Conservation (phyloP, 2,888 invertebrate species). For the Oligia strigilis region DNA sequence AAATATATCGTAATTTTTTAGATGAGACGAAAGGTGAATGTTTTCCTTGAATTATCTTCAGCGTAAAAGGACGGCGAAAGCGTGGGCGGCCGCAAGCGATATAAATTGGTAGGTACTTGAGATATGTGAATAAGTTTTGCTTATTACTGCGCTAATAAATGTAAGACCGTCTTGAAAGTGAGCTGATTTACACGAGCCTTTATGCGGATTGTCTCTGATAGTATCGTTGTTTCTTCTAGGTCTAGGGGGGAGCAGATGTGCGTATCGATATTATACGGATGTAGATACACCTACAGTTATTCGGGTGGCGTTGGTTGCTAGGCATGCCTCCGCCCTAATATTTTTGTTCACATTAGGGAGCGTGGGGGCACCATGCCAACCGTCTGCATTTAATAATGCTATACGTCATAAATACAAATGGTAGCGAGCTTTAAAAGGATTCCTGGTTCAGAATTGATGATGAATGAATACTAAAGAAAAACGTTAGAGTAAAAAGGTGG, state of each 20-base stretch:
- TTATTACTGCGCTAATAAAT: constrained; percentile 22
- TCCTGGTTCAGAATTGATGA: constrained; percentile 26
- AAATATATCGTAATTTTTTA: constrained; percentile 21
- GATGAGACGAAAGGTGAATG: background rate
- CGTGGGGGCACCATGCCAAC: constrained; percentile 66
- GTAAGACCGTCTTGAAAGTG: constrained; percentile 1
- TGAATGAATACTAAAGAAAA: constrained; percentile 25
- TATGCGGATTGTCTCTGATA: constrained; percentile 10
- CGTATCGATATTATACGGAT: constrained; percentile 49
- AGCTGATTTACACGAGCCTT: constrained; percentile 7
- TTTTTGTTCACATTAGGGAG: constrained; percentile 66
- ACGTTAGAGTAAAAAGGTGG: background rate
- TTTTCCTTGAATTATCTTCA: constrained; percentile 12
- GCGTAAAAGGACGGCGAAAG: constrained; percentile 7
- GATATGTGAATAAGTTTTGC: constrained; percentile 36
- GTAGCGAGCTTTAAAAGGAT: constrained; percentile 39
- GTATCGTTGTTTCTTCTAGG: constrained; percentile 52
- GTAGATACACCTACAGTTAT: constrained; percentile 51
- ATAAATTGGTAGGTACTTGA: constrained; percentile 21
- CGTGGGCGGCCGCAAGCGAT: background rate
- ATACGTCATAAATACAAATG: constrained; percentile 60
- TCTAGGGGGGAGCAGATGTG: constrained; percentile 48
- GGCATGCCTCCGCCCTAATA: constrained; percentile 66
- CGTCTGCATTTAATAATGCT: constrained; percentile 57
- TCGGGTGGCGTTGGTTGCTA: constrained; percentile 66